Evolutionary conservation across 2,797 vertebrate genomes (phyloP), one percentile per base, ranked within the genome.

Genomic region (Fringilla coelebs): DNA sequence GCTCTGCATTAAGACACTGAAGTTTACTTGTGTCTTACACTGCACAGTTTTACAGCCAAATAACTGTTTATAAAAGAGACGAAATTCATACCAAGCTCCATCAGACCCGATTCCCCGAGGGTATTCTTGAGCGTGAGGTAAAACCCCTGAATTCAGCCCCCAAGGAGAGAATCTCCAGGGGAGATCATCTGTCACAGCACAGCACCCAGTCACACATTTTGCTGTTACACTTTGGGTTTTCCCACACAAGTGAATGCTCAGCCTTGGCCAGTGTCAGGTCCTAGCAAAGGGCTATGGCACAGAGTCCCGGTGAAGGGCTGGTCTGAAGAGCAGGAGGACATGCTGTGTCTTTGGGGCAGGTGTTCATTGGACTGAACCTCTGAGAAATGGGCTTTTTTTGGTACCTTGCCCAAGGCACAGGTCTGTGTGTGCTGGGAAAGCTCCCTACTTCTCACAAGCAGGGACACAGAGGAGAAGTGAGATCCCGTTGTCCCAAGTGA

Each of bases 321-420:
- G 0, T 24, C 14, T 0, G 0, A 58, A 32, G 11, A 25, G 54
- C n/a, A 36, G 38, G 63, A 51, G 48, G 11, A 10, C 5, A 6
- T 0, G 2, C 6, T 17, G 9, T 24, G 25, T 41, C 54, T 75
- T 67, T 36, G 58, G 45, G 36, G 24, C 12, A 32, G 0, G 1
- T 15, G 13, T 43, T 65, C 43, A 20, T 26, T 29, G 20, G 26
- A 41, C 28, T 70, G n/a, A 8, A 15, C 7, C 57, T 19, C 63
- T n/a, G 49, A 92, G 67, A 87, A 81, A 60, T 1, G 20, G 29
- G 24, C 4, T 13, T 38, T 17, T 34, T 32, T 63, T 29, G 11
- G 18, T 70, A 28, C 3, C 2, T 51, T 29, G 15, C n/a, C n/a
- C 46, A 67, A 54, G 13, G 31, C 32, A 24, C 11, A 16, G 48